These are phyloP conservation scores for Macroramphosus scolopax DNA, from an alignment of 2,797 vertebrate genomes.

Conservation along the genomic window DNA sequence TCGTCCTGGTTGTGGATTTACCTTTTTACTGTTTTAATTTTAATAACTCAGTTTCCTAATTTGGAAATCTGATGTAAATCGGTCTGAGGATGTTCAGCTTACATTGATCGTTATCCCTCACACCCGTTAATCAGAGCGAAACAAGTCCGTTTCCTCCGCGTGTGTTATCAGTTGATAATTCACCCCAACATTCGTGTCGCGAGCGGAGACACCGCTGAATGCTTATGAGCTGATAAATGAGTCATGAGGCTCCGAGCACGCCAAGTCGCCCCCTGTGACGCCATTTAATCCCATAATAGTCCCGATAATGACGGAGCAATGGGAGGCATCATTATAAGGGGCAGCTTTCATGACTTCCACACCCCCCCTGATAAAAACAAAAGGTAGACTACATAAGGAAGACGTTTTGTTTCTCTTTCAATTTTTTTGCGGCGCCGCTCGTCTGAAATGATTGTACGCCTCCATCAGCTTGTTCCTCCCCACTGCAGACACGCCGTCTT, in stretches of 20 bases:
- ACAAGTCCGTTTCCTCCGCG: conserved; percentile 37
- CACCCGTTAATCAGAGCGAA: conserved; percentile 27
- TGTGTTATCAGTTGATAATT: conserved; percentile 52
- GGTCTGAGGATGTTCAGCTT: conserved; percentile 5
- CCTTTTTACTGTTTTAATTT: not conserved
- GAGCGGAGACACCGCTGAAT: conserved; percentile 23
- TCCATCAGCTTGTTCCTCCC: conserved; percentile 24
- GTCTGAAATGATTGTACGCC: conserved; percentile 24
- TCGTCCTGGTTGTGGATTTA: no score
- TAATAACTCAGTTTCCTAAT: not conserved
- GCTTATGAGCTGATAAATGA: conserved; percentile 50
- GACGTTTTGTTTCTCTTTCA: conserved; percentile 24
- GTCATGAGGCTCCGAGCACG: conserved; percentile 32
- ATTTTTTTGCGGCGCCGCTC: conserved; percentile 7
- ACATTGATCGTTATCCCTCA: conserved; percentile 12
- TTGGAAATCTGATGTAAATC: not conserved
- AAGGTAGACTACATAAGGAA: no score
- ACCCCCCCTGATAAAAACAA: conserved; percentile 9
- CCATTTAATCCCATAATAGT: conserved; percentile 68
- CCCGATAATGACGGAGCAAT: conserved; percentile 53
- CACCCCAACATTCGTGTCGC: conserved; percentile 17
- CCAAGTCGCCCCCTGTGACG: conserved; percentile 36
- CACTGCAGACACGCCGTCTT: conserved; percentile 43
- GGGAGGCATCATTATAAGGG: conserved; percentile 59
- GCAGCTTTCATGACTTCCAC: conserved; percentile 59